Evolutionary conservation across 2,888 invertebrate genomes (phyloP).

Genomic region (Meganola albula): DNA sequence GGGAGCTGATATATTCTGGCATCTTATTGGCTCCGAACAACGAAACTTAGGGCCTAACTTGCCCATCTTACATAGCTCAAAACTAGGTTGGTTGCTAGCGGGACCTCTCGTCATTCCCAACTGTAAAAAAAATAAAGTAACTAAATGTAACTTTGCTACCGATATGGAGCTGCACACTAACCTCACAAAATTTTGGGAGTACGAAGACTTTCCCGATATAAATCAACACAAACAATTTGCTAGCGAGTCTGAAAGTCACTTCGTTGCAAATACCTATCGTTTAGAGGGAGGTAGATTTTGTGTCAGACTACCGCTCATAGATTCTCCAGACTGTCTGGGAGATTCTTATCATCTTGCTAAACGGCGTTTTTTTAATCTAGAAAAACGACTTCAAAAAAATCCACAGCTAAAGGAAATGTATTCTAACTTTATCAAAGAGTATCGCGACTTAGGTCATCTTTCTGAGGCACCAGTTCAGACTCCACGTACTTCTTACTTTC

Average conservation of each 20-base stretch:
- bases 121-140: too few species aligned
- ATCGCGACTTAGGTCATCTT: constrained; percentile 1
- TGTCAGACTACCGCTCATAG: constrained; percentile 13
- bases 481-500: constrained; percentile 31
- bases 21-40: constrained; percentile 7
- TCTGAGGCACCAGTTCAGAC: neutral
- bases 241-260: constrained; percentile 19
- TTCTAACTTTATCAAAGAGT: constrained; percentile 5
- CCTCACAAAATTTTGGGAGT: constrained; percentile 10
- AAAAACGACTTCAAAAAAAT: constrained; percentile 4
- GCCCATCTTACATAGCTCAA: constrained; percentile 1
- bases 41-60: neutral
- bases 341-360: constrained; percentile 20
- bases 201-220: constrained; percentile 6
- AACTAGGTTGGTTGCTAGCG: constrained; percentile 8
- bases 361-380: constrained; percentile 3
- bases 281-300: constrained; percentile 15
- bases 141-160: too few species aligned
- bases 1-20: constrained; percentile 7
- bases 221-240: neutral
- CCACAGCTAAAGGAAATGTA: constrained; percentile 5
- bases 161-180: too few species aligned
- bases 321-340: constrained; percentile 11
- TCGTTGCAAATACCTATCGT: constrained; percentile 12
- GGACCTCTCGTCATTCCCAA: too few species aligned